Conservation (phyloP, 1,140 invertebrate species). For the Zaprionus ghesquierei region DNA sequence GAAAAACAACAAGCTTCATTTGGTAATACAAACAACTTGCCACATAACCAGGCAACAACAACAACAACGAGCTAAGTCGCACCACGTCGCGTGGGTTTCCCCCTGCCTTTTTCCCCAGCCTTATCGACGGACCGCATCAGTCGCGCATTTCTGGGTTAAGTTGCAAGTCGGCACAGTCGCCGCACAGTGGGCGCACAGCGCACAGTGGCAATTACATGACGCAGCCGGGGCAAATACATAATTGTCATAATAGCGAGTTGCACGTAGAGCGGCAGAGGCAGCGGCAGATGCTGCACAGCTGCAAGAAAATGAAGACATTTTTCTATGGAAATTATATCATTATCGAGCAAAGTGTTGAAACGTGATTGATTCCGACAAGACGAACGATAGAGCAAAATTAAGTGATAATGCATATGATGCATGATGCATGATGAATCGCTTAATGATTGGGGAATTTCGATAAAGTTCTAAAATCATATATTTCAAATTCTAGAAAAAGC, state of each 20-base stretch:
- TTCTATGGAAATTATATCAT: conserved; percentile 12
- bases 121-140: neutral
- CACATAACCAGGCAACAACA: conserved; percentile 5
- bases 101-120: neutral
- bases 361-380: conserved; percentile 5
- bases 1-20: conserved; percentile 39
- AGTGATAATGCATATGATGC: neutral
- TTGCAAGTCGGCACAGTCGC: conserved; percentile 34
- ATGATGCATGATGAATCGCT: no score
- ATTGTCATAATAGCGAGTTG: conserved; percentile 55
- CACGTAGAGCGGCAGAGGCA: conserved; percentile 5
- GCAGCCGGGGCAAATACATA: conserved; percentile 28
- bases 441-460: no score
- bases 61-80: neutral
- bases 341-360: conserved; percentile 19
- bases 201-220: conserved; percentile 62
- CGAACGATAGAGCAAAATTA: neutral
- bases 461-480: no score
- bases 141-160: conserved; percentile 64
- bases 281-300: conserved; percentile 14
- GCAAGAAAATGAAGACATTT: conserved; percentile 42
- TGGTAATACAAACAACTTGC: conserved; percentile 53
- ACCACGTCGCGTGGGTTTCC: neutral
- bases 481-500: no score
- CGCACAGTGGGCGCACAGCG: conserved; percentile 20